These are phyloP conservation scores for Drosophila bunnanda DNA, from an alignment of 2,888 invertebrate species.

Conservation along the genomic window DNA sequence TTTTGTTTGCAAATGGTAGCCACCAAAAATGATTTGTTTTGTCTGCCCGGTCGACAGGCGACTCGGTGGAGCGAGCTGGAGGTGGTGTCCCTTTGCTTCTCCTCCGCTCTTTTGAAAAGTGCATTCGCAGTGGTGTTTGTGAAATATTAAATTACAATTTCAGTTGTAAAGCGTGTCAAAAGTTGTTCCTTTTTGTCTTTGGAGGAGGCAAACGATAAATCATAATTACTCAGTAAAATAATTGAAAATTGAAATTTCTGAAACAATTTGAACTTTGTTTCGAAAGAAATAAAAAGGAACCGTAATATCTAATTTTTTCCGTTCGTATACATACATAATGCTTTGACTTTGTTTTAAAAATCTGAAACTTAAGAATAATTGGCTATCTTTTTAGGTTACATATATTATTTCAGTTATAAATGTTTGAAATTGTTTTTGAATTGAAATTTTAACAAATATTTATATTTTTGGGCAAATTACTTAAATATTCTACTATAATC, in stretches of 20 bases:
- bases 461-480: background rate
- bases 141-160: slow-evolving; percentile 46
- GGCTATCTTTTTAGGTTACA: too few species aligned
- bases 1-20: slow-evolving; percentile 64
- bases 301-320: too few species aligned
- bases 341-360: too few species aligned
- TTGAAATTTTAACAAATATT: background rate
- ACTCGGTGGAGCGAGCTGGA: slow-evolving; percentile 31
- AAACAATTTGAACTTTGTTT: background rate
- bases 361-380: too few species aligned
- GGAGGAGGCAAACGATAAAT: background rate
- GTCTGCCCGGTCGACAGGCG: slow-evolving; percentile 66
- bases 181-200: slow-evolving; percentile 3
- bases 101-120: slow-evolving; percentile 20
- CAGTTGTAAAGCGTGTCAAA: slow-evolving; percentile 27
- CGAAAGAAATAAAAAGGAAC: background rate
- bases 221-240: too few species aligned
- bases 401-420: too few species aligned
- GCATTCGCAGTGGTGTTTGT: slow-evolving; percentile 16
- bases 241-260: too few species aligned
- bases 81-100: slow-evolving; percentile 12
- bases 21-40: slow-evolving; percentile 73
- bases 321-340: too few species aligned
- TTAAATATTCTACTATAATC: too few species aligned
- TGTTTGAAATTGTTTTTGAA: background rate